Evolutionary conservation across 1,140 invertebrate species (phyloP).

Genomic region (Drosophila ananassae): DNA sequence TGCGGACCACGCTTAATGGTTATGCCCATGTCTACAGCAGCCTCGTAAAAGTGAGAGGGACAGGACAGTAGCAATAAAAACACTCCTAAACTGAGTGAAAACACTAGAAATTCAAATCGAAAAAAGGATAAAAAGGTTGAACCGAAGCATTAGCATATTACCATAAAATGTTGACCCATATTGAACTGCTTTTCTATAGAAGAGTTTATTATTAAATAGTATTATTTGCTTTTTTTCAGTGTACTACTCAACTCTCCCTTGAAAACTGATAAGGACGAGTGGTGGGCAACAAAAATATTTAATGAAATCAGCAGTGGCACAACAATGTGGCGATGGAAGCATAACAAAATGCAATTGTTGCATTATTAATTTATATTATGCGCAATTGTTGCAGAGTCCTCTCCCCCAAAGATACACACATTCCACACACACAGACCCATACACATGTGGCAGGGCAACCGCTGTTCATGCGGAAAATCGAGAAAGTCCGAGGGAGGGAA

Average conservation of each 20-base stretch:
- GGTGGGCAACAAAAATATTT: conserved; percentile 73
- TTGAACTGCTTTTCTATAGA: too few species aligned
- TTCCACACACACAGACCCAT: conserved; percentile 5
- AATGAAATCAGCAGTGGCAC: conserved; percentile 72
- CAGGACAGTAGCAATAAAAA: conserved; percentile 49
- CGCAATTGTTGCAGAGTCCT: conserved; percentile 64
- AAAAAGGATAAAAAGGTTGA: not conserved
- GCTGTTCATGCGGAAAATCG: conserved; percentile 71
- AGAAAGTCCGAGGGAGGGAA: conserved; percentile 30
- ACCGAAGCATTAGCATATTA: too few species aligned
- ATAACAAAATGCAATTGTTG: conserved; percentile 80
- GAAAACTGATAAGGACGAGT: conserved; percentile 48
- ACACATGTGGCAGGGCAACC: conserved; percentile 6
- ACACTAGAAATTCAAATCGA: not conserved
- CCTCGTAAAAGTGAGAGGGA: conserved; percentile 59
- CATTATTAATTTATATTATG: conserved; percentile 83
- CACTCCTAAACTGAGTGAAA: conserved; percentile 10
- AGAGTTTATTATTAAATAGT: too few species aligned
- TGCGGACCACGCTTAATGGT: conserved; percentile 54
- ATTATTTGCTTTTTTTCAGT: not conserved
- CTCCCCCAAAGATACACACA: conserved; percentile 1
- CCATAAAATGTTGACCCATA: too few species aligned
- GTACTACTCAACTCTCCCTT: not conserved
- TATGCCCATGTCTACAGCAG: conserved; percentile 56
- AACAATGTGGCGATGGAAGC: conserved; percentile 49